Conservation (phyloP, 1,140 invertebrate genomes). For the Doryteuthis pealeii region DNA sequence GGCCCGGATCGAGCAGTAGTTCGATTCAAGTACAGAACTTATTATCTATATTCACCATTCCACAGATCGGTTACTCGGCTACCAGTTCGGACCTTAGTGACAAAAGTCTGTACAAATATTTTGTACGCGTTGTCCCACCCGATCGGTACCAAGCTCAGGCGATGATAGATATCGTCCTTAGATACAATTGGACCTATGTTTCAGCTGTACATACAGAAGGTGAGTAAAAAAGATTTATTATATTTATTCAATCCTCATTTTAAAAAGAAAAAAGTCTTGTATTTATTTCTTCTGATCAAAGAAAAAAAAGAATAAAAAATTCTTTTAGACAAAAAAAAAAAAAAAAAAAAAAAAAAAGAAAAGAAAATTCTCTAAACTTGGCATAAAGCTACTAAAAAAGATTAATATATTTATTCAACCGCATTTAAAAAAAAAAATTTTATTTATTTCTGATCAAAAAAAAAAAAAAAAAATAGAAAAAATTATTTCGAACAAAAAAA, state of each 20-base stretch:
- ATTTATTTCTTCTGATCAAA: neutral
- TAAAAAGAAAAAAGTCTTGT: neutral
- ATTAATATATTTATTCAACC: no score
- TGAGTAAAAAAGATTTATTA: constrained; percentile 56
- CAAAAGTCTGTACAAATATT: constrained; percentile 77
- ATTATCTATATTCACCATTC: constrained; percentile 77
- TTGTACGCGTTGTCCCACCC: constrained; percentile 79
- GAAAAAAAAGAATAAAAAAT: no score
- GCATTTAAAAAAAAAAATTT: no score
- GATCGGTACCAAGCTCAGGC: constrained; percentile 80
- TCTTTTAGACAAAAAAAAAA: no score
- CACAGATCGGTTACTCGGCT: constrained; percentile 81
- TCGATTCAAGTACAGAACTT: constrained; percentile 80
- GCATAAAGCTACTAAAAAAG: no score
- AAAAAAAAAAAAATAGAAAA: no score
- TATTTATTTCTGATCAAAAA: no score
- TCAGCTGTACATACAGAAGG: constrained; percentile 81
- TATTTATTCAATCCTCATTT: neutral
- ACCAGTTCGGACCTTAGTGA: constrained; percentile 77
- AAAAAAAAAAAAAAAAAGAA: no score
- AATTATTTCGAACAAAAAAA: no score
- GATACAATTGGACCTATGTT: constrained; percentile 82
- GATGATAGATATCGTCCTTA: constrained; percentile 72
- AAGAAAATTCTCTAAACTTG: no score
- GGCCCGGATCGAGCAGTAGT: constrained; percentile 71